Percentiles rank a stretch among this genome's conserved stretches.
Evolutionary conservation across 2,797 vertebrate genomes (phyloP).

Genomic region (Danionella dracula): DNA sequence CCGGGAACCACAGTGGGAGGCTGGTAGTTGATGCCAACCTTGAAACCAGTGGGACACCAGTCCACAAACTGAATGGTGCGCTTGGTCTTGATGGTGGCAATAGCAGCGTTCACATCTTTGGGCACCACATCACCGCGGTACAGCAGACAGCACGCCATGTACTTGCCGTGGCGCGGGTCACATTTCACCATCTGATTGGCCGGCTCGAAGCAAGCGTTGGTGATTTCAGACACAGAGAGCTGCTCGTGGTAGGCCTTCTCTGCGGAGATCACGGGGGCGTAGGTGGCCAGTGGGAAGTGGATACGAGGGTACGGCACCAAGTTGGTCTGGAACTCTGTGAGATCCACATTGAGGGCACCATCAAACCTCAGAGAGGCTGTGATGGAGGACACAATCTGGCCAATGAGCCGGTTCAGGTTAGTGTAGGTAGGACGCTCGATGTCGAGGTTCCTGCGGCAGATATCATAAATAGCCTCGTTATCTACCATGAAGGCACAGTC

Average conservation of each 20-base stretch:
- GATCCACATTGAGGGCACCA: slow-evolving; percentile 74
- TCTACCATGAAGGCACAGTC: slow-evolving; percentile 66
- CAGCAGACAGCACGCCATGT: slow-evolving; percentile 71
- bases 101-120: slow-evolving; percentile 81
- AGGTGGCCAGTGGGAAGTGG: slow-evolving; percentile 63
- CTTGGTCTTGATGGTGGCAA: slow-evolving; percentile 77
- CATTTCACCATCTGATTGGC: slow-evolving; percentile 71
- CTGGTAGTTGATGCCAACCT: slow-evolving; percentile 82
- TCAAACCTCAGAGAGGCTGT: slow-evolving; percentile 79
- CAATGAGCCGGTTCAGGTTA: slow-evolving; percentile 73
- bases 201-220: slow-evolving; percentile 64
- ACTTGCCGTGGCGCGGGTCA: slow-evolving; percentile 65
- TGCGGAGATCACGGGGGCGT: slow-evolving; percentile 60
- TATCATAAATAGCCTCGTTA: slow-evolving; percentile 58
- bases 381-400: slow-evolving; percentile 71
- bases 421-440: slow-evolving; percentile 72
- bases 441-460: slow-evolving; percentile 60
- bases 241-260: slow-evolving; percentile 67
- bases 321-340: slow-evolving; percentile 82
- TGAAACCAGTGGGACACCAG: slow-evolving; percentile 82
- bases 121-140: slow-evolving; percentile 79
- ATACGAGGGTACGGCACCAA: slow-evolving; percentile 62
- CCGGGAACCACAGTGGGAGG: slow-evolving; percentile 80
- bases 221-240: slow-evolving; percentile 64
- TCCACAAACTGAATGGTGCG: slow-evolving; percentile 82